These are phyloP conservation scores for Microtus ochrogaster DNA, from an alignment of 2,113 vertebrate species.

Conservation along the genomic window DNA sequence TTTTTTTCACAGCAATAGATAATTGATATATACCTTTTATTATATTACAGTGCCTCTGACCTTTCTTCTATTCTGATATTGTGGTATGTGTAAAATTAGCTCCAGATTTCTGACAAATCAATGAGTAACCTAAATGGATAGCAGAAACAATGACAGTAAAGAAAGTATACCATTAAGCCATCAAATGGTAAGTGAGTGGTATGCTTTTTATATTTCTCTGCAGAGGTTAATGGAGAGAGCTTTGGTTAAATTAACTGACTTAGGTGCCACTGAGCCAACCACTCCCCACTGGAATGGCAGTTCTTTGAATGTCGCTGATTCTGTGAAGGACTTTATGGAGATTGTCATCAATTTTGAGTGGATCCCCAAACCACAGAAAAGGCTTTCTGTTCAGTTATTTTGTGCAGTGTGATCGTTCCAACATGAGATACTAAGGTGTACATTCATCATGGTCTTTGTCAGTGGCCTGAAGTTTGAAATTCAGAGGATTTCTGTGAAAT, in stretches of 20 bases:
- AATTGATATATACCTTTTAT: conserved; percentile 16
- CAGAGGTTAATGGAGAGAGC: conserved; percentile 63
- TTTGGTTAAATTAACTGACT: conserved; percentile 52
- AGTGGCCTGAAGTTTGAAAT: not conserved
- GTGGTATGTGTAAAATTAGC: conserved; percentile 56
- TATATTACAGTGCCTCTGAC: conserved; percentile 47
- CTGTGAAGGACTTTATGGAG: conserved; percentile 36
- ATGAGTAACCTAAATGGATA: conserved; percentile 56
- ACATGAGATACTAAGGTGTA: not conserved
- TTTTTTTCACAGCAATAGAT: not conserved
- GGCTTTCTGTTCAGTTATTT: conserved; percentile 49
- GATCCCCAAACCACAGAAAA: not conserved
- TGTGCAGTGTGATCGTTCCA: conserved; percentile 24
- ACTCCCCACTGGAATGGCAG: conserved; percentile 23
- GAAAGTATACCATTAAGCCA: conserved; percentile 11
- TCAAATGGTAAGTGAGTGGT: conserved; percentile 34
- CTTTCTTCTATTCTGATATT: conserved; percentile 50
- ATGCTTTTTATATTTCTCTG: conserved; percentile 29
- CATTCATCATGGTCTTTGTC: not conserved
- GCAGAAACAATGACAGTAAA: conserved; percentile 35
- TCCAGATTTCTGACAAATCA: conserved; percentile 59
- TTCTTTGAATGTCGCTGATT: conserved; percentile 5
- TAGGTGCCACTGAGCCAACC: conserved; percentile 24
- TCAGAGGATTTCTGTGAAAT: not conserved
- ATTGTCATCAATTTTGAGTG: conserved; percentile 40